A percentile compares a stretch with the other conserved stretches of the same genome.
These are phyloP conservation scores for Trididemnum clinides DNA, from an alignment of 23 tunicate species.

Conservation along the genomic window DNA sequence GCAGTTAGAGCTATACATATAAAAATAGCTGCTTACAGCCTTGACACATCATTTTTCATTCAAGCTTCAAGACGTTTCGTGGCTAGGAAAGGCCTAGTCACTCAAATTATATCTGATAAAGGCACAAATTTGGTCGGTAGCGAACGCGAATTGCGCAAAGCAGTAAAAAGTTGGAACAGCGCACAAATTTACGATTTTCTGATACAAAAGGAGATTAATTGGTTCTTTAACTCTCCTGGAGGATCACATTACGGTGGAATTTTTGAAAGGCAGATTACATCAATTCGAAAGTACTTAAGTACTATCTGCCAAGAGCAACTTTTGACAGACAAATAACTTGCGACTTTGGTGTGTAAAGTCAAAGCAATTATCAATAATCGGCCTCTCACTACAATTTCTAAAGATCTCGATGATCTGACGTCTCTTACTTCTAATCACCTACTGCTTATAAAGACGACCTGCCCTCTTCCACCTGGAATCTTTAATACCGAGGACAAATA, in stretches of 20 bases:
- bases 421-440: neutral
- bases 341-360: neutral
- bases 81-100: neutral
- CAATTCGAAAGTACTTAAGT: neutral
- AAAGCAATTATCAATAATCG: neutral
- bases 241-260: neutral
- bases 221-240: neutral
- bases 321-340: neutral
- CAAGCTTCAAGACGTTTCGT: constrained; percentile 1
- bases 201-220: neutral
- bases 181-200: too few species aligned
- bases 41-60: neutral
- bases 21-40: too few species aligned
- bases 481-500: neutral
- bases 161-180: too few species aligned
- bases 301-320: neutral
- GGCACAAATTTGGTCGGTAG: constrained; percentile 28
- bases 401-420: neutral
- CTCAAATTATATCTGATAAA: neutral
- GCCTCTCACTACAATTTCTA: neutral
- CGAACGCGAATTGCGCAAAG: neutral
- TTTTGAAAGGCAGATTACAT: neutral
- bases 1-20: too few species aligned
- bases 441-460: neutral
- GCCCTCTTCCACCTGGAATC: too few species aligned